phyloP scores from a whole-genome alignment of 2,797 vertebrate species.

The Platalea minor region DNA sequence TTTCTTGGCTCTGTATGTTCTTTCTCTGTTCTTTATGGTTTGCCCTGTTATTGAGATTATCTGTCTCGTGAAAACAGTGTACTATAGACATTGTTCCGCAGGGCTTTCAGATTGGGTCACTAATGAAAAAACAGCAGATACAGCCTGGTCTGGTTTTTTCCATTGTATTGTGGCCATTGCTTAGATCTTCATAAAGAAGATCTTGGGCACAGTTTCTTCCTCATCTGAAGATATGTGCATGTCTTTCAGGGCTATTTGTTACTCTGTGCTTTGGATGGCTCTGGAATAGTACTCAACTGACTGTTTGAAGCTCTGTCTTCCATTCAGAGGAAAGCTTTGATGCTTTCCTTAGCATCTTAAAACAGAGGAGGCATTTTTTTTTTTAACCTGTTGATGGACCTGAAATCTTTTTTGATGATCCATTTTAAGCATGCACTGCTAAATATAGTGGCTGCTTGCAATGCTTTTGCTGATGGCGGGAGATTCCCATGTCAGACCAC shows the following conservation, averaged over 20 bases:
- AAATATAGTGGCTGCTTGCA: background rate
- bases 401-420: background rate
- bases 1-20: background rate
- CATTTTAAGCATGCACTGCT: background rate
- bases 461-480: background rate
- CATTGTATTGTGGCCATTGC: background rate
- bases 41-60: background rate
- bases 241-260: background rate
- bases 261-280: background rate
- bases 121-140: background rate
- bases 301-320: background rate
- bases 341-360: background rate
- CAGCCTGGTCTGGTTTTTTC: background rate
- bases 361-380: background rate
- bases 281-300: background rate
- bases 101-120: background rate
- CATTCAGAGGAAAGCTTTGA: background rate
- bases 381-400: background rate
- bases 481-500: background rate
- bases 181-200: background rate
- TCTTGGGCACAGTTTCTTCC: background rate
- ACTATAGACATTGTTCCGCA: background rate
- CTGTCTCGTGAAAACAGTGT: background rate
- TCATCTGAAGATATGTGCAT: background rate
- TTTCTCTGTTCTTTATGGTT: background rate